Conservation (phyloP, 2,888 invertebrate genomes). For the Chrysotoxum bicinctum region DNA sequence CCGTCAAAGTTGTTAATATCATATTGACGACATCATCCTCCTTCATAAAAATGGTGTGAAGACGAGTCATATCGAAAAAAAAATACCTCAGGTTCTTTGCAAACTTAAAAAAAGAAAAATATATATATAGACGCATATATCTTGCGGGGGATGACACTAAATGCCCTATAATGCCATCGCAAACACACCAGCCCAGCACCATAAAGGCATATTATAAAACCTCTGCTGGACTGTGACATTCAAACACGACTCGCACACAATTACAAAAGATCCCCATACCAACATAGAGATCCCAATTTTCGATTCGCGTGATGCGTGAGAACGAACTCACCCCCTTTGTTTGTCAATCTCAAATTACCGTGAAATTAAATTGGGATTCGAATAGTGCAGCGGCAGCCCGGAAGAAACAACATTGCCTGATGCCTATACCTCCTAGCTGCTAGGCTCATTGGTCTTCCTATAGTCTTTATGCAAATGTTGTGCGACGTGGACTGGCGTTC, state of each 20-base stretch:
- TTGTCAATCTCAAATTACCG: slow-evolving; percentile 72
- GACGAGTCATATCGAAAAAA: slow-evolving; percentile 30
- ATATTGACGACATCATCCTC: slow-evolving; percentile 20
- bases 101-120: not conserved
- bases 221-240: slow-evolving; percentile 47
- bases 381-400: slow-evolving; percentile 51
- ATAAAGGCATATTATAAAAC: slow-evolving; percentile 47
- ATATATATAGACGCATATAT: not conserved
- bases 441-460: slow-evolving; percentile 52
- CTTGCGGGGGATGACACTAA: slow-evolving; percentile 28
- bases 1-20: slow-evolving; percentile 3
- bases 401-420: slow-evolving; percentile 49
- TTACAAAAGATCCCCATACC: not conserved
- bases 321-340: slow-evolving; percentile 65
- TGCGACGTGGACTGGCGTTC: slow-evolving; percentile 4
- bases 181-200: slow-evolving; percentile 40
- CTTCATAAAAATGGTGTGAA: slow-evolving; percentile 29
- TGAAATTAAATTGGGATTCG: slow-evolving; percentile 70
- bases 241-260: not conserved
- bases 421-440: not conserved
- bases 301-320: slow-evolving; percentile 66
- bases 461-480: slow-evolving; percentile 59
- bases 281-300: slow-evolving; percentile 13
- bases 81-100: slow-evolving; percentile 36
- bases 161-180: slow-evolving; percentile 59